Conservation (phyloP, 2,797 vertebrate species). For the Brotogeris chrysoptera region DNA sequence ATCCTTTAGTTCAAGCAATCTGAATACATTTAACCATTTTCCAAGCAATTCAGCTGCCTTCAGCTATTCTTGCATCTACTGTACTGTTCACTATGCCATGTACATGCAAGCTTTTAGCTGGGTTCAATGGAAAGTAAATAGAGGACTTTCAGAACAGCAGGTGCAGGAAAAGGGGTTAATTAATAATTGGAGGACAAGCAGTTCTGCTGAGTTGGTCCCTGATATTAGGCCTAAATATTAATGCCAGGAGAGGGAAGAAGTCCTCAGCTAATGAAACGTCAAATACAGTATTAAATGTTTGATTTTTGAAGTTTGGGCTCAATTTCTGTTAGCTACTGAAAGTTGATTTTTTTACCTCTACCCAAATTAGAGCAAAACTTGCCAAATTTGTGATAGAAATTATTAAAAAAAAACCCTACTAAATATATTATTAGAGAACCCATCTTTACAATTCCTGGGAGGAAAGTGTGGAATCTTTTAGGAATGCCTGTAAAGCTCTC, state of each 20-base stretch:
- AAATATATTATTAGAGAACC: background rate
- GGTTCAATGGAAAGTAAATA: background rate
- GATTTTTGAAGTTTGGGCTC: background rate
- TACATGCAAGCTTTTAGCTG: background rate
- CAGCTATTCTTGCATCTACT: background rate
- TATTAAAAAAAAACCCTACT: background rate
- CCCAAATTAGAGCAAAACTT: rapidly evolving
- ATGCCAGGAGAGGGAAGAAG: background rate
- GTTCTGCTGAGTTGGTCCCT: background rate
- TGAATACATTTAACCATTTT: slow-evolving; percentile 30
- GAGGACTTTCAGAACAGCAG: background rate
- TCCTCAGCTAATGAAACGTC: background rate
- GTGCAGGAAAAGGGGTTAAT: background rate
- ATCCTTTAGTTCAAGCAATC: background rate
- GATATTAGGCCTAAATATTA: background rate
- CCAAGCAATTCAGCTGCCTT: background rate
- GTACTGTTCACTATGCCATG: background rate
- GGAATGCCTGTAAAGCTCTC: background rate
- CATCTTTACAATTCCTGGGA: background rate
- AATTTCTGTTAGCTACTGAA: background rate
- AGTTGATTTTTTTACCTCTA: background rate
- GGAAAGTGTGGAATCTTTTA: background rate
- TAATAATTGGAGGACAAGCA: background rate
- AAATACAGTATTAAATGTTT: background rate
- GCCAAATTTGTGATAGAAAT: background rate